Evolutionary conservation across 1,140 invertebrate species (phyloP).

Genomic region (Caenorhabditis brenneri): DNA sequence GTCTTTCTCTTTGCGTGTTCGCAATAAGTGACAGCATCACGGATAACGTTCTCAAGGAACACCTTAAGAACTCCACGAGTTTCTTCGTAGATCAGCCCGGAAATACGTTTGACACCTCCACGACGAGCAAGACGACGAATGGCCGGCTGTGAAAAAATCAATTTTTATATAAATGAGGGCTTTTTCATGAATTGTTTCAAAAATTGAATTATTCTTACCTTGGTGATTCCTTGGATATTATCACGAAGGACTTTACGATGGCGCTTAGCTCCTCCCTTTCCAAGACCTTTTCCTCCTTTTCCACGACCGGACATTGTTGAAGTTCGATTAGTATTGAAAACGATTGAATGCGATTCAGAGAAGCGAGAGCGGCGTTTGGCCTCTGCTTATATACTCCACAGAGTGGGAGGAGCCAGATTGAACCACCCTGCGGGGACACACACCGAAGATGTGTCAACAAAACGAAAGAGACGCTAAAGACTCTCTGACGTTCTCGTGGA

Average conservation of each 20-base stretch:
- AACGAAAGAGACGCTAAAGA: neutral
- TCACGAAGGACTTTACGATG: slow-evolving; percentile 76
- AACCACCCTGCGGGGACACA: slow-evolving; percentile 39
- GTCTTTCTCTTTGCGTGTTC: slow-evolving; percentile 83
- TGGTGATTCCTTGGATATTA: slow-evolving; percentile 77
- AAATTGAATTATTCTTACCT: neutral
- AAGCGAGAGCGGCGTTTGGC: neutral
- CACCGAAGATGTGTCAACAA: neutral
- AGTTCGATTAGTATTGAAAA: neutral
- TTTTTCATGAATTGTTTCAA: too few species aligned
- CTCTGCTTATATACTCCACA: neutral
- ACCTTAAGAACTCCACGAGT: slow-evolving; percentile 59
- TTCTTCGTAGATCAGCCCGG: slow-evolving; percentile 78
- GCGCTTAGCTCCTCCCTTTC: slow-evolving; percentile 78
- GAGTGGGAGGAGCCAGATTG: neutral
- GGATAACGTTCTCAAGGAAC: slow-evolving; percentile 82
- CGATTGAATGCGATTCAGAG: neutral
- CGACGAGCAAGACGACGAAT: slow-evolving; percentile 77
- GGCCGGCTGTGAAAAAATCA: too few species aligned
- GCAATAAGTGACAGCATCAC: slow-evolving; percentile 82
- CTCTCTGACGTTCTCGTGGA: neutral
- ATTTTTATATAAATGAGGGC: too few species aligned
- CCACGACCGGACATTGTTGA: slow-evolving; percentile 73
- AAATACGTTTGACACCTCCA: slow-evolving; percentile 80
- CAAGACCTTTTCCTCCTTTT: slow-evolving; percentile 77